A percentile compares a stretch with the other conserved stretches of the same genome.
Evolutionary conservation across 1,140 invertebrate species (phyloP).

Genomic region (Hyphantria cunea): DNA sequence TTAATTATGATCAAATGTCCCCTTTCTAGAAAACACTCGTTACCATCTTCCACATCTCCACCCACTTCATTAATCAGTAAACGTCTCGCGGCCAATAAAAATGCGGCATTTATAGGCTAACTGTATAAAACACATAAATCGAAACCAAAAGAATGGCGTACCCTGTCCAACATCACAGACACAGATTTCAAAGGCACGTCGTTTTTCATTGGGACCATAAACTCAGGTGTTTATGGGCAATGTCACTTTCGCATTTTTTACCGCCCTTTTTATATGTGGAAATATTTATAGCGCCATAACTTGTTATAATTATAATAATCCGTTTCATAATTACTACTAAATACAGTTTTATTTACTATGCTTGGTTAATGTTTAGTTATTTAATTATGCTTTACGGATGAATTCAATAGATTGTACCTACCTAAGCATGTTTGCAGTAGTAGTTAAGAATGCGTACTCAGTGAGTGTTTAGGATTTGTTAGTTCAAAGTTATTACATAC

Average conservation of each 20-base stretch:
- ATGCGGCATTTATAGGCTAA: conserved; percentile 74
- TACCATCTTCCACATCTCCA: conserved; percentile 69
- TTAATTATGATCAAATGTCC: conserved; percentile 15
- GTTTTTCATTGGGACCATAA: conserved; percentile 69
- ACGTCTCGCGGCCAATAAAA: conserved; percentile 76
- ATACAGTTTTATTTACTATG: conserved; percentile 2
- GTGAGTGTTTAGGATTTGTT: no score
- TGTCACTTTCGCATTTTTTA: conserved; percentile 48
- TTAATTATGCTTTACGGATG: neutral
- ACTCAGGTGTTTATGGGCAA: conserved; percentile 64
- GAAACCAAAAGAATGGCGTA: conserved; percentile 65
- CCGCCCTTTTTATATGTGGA: conserved; percentile 24
- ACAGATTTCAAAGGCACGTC: conserved; percentile 68
- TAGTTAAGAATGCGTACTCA: no score
- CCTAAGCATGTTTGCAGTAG: no score
- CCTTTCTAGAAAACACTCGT: conserved; percentile 67
- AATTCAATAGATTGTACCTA: no score
- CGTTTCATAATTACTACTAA: conserved; percentile 2
- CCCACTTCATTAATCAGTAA: conserved; percentile 79
- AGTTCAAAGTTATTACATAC: no score
- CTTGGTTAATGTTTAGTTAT: neutral
- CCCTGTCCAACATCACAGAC: conserved; percentile 68
- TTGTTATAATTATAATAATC: conserved; percentile 2
- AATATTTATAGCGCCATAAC: conserved; percentile 29
- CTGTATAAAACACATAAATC: conserved; percentile 76